Base-by-base conservation (phyloP, 2,113 vertebrate genomes). In the Rhodinocichla rosea region DNA sequence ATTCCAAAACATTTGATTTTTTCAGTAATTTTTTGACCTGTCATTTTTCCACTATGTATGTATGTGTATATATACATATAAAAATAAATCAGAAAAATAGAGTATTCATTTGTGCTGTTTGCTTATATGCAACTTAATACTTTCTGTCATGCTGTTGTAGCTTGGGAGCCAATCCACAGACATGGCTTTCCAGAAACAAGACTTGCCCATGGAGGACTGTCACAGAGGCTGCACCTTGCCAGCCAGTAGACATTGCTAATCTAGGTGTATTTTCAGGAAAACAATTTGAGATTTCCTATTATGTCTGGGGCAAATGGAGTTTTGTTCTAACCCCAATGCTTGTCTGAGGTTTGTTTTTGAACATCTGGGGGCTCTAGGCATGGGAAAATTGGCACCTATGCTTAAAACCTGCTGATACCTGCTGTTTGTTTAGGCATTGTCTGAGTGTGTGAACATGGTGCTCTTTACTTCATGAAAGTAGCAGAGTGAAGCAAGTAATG, bases 161-260 rank as follows among this genome's bases (percentile, higher is more conserved):
- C 44, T 55, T 56, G 62, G 74, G 69, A 78, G 55, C 0, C 0
- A 3, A 27, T 40, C 37, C 40, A 17, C 0, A 2, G 33, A 33
- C 0, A 1, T 15, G 39, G 4, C 37, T 95, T 89, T 62, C 59
- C 4, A 10, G 47, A 49, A 74, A 45, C 10, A 37, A 19, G 17
- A 7, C 13, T 90, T 71, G 16, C 20, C 30, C 2, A 0, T 39
- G 65, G 63, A 47, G 19, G 64, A 13, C 22, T 0, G 1, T 55
- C 32, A 40, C 27, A 44, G 45, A 19, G 18, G 32, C 3, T 55
- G 13, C 28, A 13, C 45, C 42, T 78, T 0, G 0, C 49, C 37
- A 70, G 37, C 15, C 26, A 47, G 70, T 50, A 75, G 33, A 27
- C 7, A 3, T 42, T 57, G 74, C 33, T 82, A 8, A 78, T 55